A percentile compares a stretch with the other conserved stretches of the same genome.
These are phyloP conservation scores for Drosophila obscura DNA, from an alignment of 1,140 invertebrate genomes.

Conservation along the genomic window DNA sequence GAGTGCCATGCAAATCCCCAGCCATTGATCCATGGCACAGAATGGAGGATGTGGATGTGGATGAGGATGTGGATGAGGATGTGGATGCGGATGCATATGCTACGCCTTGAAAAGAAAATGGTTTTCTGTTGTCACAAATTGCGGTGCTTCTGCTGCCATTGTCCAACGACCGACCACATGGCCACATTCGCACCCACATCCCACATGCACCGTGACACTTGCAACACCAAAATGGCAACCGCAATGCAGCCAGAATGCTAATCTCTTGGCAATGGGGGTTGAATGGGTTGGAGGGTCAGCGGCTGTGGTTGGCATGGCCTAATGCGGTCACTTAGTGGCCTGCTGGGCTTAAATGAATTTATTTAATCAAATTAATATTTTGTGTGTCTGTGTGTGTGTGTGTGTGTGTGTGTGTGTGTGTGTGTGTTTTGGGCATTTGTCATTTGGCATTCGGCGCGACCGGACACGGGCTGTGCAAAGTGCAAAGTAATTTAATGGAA, in stretches of 20 bases:
- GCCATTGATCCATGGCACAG: too few relatives aligned
- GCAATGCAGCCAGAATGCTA: conserved; percentile 30
- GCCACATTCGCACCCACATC: conserved; percentile 10
- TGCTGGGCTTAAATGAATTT: conserved; percentile 27
- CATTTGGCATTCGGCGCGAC: conserved; percentile 17
- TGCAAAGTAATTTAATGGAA: not conserved
- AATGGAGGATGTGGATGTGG: not conserved
- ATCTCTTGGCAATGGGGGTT: not conserved
- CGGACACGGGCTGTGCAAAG: conserved; percentile 13
- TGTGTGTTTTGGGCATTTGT: conserved; percentile 20
- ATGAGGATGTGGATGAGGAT: not conserved
- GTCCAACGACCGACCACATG: conserved; percentile 29
- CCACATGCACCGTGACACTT: conserved; percentile 15
- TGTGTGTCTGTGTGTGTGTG: not conserved
- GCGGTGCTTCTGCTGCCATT: conserved; percentile 36
- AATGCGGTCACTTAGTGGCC: conserved; percentile 27
- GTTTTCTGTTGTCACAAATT: conserved; percentile 32
- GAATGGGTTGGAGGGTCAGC: conserved; percentile 1
- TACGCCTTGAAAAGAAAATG: conserved; percentile 13
- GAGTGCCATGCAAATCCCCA: not conserved
- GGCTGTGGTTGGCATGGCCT: conserved; percentile 21
- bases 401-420: too few relatives aligned
- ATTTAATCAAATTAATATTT: conserved; percentile 52
- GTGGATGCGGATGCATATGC: conserved; percentile 3
- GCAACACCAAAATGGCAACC: conserved; percentile 45